These are phyloP conservation scores for Nephrotoma appendiculata DNA, from an alignment of 2,888 invertebrate genomes.

Conservation along the genomic window DNA sequence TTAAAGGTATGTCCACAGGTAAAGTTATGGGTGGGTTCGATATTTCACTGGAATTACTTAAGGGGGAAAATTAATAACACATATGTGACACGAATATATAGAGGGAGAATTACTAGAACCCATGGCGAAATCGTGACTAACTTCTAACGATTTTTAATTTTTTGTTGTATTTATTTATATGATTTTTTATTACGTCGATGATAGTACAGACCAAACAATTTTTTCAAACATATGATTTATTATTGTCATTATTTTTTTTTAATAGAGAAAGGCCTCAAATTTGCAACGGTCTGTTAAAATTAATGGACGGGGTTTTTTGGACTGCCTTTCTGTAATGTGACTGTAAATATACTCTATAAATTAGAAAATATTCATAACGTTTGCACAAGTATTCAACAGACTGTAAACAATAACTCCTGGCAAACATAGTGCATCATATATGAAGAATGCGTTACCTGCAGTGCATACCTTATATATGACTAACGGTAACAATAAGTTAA, in stretches of 20 bases:
- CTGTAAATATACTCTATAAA: no score
- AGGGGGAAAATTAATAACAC: background rate
- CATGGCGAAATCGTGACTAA: background rate
- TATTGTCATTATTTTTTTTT: background rate
- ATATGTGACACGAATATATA: background rate
- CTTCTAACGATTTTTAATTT: background rate
- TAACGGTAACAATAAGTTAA: no score
- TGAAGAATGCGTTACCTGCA: no score
- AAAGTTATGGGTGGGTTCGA: background rate
- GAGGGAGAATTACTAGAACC: background rate
- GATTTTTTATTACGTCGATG: background rate
- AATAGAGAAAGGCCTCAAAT: background rate
- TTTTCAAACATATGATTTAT: background rate
- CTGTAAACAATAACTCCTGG: no score
- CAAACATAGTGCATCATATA: no score
- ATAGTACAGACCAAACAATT: background rate
- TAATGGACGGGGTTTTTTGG: background rate
- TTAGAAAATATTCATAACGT: no score
- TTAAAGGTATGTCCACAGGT: background rate
- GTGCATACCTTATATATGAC: no score
- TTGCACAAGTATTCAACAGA: no score
- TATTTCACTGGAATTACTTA: background rate
- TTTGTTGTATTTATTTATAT: background rate
- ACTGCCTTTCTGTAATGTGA: no score
- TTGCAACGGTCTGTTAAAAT: background rate